Evolutionary conservation across 92 coral and sea anemone species (phyloP), one percentile per base, ranked within the genome.

Genomic region (Porites rus): DNA sequence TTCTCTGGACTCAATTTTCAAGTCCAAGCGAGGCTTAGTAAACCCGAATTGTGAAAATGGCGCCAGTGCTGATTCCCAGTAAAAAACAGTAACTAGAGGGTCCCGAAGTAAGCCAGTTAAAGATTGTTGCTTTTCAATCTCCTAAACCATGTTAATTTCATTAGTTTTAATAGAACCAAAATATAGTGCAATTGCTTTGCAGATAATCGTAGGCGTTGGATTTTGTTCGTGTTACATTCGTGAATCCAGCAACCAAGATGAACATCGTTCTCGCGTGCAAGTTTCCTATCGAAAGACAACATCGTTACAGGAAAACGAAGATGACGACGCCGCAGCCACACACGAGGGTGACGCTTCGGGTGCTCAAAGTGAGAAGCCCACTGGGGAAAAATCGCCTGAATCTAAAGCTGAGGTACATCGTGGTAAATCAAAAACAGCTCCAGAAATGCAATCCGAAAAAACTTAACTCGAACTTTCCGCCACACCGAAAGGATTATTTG

Each of bases 141-240:
- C 31, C 31, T 28, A 38, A 38, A 38, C 46, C 46, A 38, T 38
- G 46, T 38, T 38, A 4, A 38, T 38, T 38, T 38, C 46, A 38
- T 56, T 56, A 14, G 16, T 14, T 10, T 10, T 56, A 14, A 56
- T 10, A 10, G 61, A 2, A 56, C 61, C 16, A 56, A 56, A 56
- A 56, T 14, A 56, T 14, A 10, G 16, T 56, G 61, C 61, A 11
- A 4, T 78, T 51, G 60, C 10, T n/a, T 79, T 20, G 1, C 76
- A 80, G 85, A 21, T 28, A 61, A 68, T 80, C 76, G 18, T 68
- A 67, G 69, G 75, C 13, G 25, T 69, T 19, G n/a, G 16, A 18
- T 28, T 69, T 54, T 66, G 69, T 14, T 16, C 0, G 1, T 16
- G 51, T 56, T 69, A 24, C 66, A 9, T 20, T 18, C 9, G 54